Evolutionary conservation across 2,888 invertebrate species (phyloP).

Genomic region (Aquatica leii): DNA sequence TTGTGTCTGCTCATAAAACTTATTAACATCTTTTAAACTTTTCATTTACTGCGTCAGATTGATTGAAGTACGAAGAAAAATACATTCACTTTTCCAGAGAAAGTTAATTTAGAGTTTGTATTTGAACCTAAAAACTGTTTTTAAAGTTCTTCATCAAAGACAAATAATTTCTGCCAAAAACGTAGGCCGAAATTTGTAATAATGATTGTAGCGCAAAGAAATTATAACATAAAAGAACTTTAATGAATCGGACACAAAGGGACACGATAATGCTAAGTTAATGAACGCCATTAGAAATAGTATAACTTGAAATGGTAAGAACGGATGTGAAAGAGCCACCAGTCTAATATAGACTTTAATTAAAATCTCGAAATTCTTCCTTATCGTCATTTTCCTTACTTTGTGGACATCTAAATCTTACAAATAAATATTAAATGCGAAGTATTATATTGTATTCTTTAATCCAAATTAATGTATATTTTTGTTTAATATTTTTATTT

Average conservation of each 20-base stretch:
- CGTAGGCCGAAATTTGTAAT: slow-evolving; percentile 29
- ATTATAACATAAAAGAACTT: slow-evolving; percentile 38
- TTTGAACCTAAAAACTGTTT: slow-evolving; percentile 32
- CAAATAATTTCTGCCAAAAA: slow-evolving; percentile 30
- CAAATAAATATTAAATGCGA: not conserved
- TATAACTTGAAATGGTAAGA: slow-evolving; percentile 26
- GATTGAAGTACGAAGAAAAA: slow-evolving; percentile 8
- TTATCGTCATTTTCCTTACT: slow-evolving; percentile 30
- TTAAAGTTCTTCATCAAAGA: slow-evolving; percentile 32
- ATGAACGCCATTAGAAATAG: slow-evolving; percentile 38
- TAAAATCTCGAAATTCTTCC: slow-evolving; percentile 29
- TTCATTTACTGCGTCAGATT: slow-evolving; percentile 1
- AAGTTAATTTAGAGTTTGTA: slow-evolving; percentile 32
- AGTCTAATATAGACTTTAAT: slow-evolving; percentile 26
- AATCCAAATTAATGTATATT: too few relatives aligned
- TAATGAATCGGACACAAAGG: slow-evolving; percentile 39
- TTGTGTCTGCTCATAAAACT: too few relatives aligned
- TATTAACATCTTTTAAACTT: not conserved
- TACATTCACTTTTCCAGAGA: slow-evolving; percentile 17
- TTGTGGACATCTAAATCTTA: slow-evolving; percentile 21
- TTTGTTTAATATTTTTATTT: too few relatives aligned
- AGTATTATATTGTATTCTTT: too few relatives aligned
- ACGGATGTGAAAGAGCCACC: slow-evolving; percentile 18
- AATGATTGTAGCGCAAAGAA: slow-evolving; percentile 32
- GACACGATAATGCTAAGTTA: slow-evolving; percentile 40